These are phyloP conservation scores for Tragelaphus strepsiceros DNA, from an alignment of 2,113 vertebrate species.

Conservation along the genomic window DNA sequence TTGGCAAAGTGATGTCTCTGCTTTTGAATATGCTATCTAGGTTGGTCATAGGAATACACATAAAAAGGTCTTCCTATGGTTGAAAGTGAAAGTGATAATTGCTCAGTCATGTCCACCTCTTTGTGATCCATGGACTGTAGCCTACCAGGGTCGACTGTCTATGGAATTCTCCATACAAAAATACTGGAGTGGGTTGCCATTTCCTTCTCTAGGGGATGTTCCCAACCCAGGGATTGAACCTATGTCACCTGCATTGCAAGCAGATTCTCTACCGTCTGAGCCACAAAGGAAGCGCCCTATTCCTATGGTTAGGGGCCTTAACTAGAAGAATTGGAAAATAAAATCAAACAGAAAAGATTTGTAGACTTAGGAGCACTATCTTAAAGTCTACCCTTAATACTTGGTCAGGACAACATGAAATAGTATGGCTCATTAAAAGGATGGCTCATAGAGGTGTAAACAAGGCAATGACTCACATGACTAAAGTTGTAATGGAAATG, in stretches of 20 bases:
- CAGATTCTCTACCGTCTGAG: not conserved
- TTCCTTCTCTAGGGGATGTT: not conserved
- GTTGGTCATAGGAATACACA: not conserved
- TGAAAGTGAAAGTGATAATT: not conserved
- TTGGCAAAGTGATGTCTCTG: too few relatives aligned
- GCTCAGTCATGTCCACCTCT: accelerated
- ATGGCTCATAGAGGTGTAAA: not conserved
- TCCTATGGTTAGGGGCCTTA: not conserved
- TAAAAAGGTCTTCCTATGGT: not conserved
- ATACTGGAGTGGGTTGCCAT: not conserved
- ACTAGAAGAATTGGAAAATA: not conserved
- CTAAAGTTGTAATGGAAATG: not conserved
- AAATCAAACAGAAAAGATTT: not conserved
- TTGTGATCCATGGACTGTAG: not conserved
- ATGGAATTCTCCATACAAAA: not conserved
- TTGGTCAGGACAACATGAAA: not conserved
- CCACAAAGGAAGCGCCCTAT: not conserved
- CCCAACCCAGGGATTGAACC: not conserved
- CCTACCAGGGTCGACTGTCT: not conserved
- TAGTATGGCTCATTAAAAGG: not conserved
- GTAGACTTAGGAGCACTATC: not conserved
- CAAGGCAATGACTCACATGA: not conserved
- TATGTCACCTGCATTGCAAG: not conserved
- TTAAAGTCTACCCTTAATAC: not conserved
- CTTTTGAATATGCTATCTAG: too few relatives aligned